Percentiles rank a stretch among this genome's conserved stretches.
Conservation (phyloP, 2,888 invertebrate genomes). For the Fragum sueziense region DNA sequence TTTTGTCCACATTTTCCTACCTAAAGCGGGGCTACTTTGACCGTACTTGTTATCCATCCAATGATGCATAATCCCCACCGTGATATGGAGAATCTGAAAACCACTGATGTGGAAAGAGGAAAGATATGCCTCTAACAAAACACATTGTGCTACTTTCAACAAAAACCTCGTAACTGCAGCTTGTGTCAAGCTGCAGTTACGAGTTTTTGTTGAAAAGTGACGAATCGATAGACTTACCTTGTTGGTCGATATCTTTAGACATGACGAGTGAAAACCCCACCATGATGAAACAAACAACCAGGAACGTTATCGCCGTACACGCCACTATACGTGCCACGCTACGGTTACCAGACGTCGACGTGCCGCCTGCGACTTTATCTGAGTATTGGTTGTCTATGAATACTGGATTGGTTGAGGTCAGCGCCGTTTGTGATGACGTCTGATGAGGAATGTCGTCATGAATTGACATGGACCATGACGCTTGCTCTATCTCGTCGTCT, state of each 20-base stretch:
- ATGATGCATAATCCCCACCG: no score
- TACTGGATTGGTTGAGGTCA: background rate
- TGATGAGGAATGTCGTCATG: background rate
- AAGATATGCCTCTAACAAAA: no score
- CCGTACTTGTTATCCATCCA: no score
- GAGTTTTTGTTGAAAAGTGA: no score
- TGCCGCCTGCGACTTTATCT: background rate
- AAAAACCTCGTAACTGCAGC: no score
- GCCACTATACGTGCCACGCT: slow-evolving; percentile 48
- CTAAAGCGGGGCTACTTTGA: no score
- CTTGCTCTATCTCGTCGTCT: slow-evolving; percentile 12
- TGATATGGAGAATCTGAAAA: no score
- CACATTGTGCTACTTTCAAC: no score
- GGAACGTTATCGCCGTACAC: slow-evolving; percentile 42
- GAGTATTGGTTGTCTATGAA: background rate
- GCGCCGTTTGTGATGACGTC: slow-evolving; percentile 17
- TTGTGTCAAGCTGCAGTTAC: no score
- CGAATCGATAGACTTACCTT: slow-evolving; percentile 50
- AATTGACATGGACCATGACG: background rate
- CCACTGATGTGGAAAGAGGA: no score
- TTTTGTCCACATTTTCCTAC: no score
- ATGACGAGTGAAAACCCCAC: slow-evolving; percentile 53
- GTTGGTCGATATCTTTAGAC: slow-evolving; percentile 54
- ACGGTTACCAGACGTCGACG: slow-evolving; percentile 20
- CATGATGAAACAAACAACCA: slow-evolving; percentile 50